Conservation (phyloP, 1,140 invertebrate genomes). For the Cryptotermes secundus region DNA sequence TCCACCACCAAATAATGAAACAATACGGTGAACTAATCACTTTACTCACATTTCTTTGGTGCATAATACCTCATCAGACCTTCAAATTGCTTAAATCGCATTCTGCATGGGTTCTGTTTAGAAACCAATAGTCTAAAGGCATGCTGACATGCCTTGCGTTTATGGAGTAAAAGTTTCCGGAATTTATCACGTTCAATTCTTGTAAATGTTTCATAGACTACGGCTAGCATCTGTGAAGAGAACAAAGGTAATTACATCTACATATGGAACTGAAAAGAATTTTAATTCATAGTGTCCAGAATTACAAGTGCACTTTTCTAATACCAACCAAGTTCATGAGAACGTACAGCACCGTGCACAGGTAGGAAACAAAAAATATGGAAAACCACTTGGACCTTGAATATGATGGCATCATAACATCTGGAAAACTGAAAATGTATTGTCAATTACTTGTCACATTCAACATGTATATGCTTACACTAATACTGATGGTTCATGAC, state of each 20-base stretch:
- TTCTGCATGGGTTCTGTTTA: conserved; percentile 63
- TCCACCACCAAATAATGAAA: neutral
- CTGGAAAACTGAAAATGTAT: conserved; percentile 72
- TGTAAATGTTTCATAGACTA: conserved; percentile 89
- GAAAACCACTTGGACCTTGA: conserved; percentile 75
- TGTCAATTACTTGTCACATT: too few species aligned
- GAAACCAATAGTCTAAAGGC: conserved; percentile 79
- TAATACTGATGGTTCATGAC: too few species aligned
- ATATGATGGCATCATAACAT: conserved; percentile 93
- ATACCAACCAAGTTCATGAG: conserved; percentile 69
- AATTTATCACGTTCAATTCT: conserved; percentile 86
- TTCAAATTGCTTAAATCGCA: conserved; percentile 76
- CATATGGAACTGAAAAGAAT: neutral
- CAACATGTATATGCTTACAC: too few species aligned
- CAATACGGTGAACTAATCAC: conserved; percentile 30
- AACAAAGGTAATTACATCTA: neutral
- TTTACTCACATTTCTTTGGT: conserved; percentile 67
- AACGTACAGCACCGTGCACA: conserved; percentile 82
- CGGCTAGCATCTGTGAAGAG: conserved; percentile 72
- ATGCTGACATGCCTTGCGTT: conserved; percentile 77
- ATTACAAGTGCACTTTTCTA: neutral
- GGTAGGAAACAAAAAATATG: conserved; percentile 85
- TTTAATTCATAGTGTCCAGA: neutral
- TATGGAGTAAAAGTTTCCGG: conserved; percentile 79
- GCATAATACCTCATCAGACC: conserved; percentile 78